Conservation (phyloP, 2,113 vertebrate genomes). For the Centrocercus urophasianus region DNA sequence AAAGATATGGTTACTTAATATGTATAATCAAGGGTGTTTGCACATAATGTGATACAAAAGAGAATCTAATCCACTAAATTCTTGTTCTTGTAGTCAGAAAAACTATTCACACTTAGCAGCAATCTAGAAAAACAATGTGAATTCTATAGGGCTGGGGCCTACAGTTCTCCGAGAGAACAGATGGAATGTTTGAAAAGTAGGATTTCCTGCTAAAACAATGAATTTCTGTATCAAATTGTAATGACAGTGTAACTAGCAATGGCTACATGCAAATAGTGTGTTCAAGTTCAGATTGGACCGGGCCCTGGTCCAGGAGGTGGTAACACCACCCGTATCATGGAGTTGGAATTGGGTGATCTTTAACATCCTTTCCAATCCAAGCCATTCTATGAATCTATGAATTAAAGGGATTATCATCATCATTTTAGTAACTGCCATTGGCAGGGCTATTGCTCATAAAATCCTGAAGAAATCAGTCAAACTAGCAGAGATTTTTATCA, state of each 20-base stretch:
- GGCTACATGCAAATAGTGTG: background rate
- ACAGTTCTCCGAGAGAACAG: background rate
- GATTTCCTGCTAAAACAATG: background rate
- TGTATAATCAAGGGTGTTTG: background rate
- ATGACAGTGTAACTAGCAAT: background rate
- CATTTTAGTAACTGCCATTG: background rate
- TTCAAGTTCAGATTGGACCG: too few species aligned
- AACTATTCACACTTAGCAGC: slow-evolving; percentile 1
- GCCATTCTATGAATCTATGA: background rate
- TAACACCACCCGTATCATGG: too few species aligned
- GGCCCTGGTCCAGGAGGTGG: too few species aligned
- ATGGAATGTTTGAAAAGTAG: background rate
- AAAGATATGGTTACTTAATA: background rate
- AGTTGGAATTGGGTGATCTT: too few species aligned
- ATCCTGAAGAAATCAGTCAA: background rate
- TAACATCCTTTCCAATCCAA: too few species aligned
- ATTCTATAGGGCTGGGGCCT: background rate
- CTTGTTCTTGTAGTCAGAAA: background rate
- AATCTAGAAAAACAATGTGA: slow-evolving; percentile 3
- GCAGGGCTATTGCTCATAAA: background rate
- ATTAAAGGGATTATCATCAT: background rate
- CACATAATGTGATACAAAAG: background rate
- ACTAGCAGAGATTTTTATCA: background rate
- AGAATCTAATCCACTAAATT: background rate
- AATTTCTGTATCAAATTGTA: background rate